phyloP scores from a whole-genome alignment of 2,113 vertebrate genomes.

The Cricetomys ansorgei region DNA sequence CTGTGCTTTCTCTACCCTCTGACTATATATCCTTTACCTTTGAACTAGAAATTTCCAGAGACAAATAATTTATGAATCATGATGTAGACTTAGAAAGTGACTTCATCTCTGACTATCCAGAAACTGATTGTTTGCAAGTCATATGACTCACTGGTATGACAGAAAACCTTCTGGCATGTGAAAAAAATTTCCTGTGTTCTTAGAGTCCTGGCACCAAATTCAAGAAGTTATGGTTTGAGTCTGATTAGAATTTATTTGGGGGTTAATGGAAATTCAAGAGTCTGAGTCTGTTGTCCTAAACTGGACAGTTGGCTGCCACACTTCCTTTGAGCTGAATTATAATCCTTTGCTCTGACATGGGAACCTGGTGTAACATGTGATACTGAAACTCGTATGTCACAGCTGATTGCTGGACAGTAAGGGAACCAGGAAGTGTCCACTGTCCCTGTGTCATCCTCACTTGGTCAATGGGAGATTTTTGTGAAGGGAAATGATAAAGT shows the following conservation, averaged over 20 bases:
- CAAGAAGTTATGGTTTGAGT: background rate
- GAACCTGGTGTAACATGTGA: background rate
- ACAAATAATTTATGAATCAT: slow-evolving; percentile 40
- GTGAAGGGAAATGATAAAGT: background rate
- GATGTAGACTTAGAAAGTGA: background rate
- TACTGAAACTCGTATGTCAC: background rate
- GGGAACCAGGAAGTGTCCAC: background rate
- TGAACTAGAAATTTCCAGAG: slow-evolving; percentile 46
- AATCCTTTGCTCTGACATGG: background rate
- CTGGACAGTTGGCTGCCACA: background rate
- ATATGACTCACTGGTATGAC: background rate
- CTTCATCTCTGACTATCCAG: slow-evolving; percentile 6
- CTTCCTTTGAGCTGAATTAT: background rate
- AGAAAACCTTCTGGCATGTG: background rate
- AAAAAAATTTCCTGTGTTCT: background rate
- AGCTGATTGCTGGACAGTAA: background rate
- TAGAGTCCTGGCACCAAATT: too few species aligned
- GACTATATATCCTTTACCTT: slow-evolving; percentile 1
- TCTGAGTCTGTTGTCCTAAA: background rate
- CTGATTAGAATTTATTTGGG: too few species aligned
- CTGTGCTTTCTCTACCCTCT: background rate
- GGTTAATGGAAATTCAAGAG: background rate
- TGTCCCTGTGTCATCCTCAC: background rate
- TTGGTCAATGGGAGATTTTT: background rate
- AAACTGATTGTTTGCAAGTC: slow-evolving; percentile 29